Conservation (phyloP, 2,113 vertebrate species). For the Bubalus kerabau region DNA sequence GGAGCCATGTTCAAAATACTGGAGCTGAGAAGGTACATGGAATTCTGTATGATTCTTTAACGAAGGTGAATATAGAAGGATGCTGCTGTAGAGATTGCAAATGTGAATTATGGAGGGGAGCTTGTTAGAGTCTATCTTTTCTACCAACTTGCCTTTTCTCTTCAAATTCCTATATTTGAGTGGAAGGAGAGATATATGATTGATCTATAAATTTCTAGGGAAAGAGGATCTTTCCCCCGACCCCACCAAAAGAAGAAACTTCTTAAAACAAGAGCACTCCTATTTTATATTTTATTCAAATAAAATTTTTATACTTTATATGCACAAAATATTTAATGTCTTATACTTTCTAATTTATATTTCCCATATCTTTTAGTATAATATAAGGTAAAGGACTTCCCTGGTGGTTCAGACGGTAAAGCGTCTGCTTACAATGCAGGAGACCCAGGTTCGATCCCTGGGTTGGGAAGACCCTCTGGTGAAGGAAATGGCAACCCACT, state of each 20-base stretch:
- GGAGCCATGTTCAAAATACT: neutral
- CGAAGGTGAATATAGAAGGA: neutral
- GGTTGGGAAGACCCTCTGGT: neutral
- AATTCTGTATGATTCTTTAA: neutral
- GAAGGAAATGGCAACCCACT: neutral
- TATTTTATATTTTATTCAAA: neutral
- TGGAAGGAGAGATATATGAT: neutral
- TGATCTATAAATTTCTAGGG: neutral
- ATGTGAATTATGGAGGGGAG: neutral
- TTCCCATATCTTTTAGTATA: neutral
- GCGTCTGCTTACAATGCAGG: neutral
- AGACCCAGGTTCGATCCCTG: neutral
- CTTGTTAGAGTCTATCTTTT: neutral
- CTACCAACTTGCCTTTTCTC: conserved; percentile 40
- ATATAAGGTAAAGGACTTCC: neutral
- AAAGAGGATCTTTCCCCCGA: neutral
- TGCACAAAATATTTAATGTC: neutral
- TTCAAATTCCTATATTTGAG: conserved; percentile 5
- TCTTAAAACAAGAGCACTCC: neutral
- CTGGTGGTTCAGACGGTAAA: neutral
- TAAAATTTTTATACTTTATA: neutral
- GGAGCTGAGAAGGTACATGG: neutral
- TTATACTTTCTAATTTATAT: neutral
- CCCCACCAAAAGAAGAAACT: neutral
- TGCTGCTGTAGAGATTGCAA: neutral